phyloP scores from a whole-genome alignment of 2,113 vertebrate species.

The Nettapus auritus region DNA sequence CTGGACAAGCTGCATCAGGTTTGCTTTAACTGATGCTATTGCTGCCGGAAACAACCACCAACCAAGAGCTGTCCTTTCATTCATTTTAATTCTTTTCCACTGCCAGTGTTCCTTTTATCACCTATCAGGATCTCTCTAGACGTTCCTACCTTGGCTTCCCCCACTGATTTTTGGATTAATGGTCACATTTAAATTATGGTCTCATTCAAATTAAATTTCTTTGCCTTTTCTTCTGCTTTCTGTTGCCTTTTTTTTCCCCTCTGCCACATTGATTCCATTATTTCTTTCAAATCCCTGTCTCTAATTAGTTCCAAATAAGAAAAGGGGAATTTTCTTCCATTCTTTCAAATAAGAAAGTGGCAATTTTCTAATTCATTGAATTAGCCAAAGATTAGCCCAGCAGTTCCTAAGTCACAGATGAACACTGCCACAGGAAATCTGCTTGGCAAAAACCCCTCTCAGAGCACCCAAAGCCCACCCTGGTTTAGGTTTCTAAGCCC shows the following conservation, averaged over 20 bases:
- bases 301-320: background rate
- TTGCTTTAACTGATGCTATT: background rate
- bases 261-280: background rate
- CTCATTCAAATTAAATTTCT: background rate
- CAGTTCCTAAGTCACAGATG: background rate
- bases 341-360: background rate
- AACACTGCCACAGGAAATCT: background rate
- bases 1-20: background rate
- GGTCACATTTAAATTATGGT: background rate
- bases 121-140: background rate
- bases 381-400: background rate
- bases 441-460: background rate
- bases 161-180: background rate
- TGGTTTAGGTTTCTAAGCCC: background rate
- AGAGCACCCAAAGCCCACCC: background rate
- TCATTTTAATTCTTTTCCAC: background rate
- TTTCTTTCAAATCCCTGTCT: background rate
- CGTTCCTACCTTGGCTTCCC: background rate
- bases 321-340: background rate
- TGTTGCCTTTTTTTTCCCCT: background rate
- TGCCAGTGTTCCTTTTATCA: background rate
- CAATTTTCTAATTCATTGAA: background rate
- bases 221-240: background rate
- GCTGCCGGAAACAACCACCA: background rate
- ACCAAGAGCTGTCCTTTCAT: background rate